phyloP scores from a whole-genome alignment of 2,113 vertebrate genomes.

The Isichthys henryi region DNA sequence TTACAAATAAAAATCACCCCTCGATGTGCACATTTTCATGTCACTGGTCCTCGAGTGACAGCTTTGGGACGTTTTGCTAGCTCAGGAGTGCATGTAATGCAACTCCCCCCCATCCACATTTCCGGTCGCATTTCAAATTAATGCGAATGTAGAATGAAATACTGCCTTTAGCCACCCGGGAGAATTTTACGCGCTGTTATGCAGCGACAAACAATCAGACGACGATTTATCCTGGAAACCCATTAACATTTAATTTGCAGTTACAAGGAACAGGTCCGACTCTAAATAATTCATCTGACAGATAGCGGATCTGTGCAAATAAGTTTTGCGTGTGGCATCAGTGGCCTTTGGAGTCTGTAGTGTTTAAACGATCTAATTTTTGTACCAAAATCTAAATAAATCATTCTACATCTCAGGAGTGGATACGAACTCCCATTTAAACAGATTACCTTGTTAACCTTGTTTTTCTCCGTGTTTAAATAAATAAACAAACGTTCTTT shows the following conservation, averaged over 20 bases:
- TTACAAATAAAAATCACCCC: neutral
- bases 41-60: neutral
- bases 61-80: neutral
- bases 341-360: neutral
- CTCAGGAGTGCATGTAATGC: neutral
- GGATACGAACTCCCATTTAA: neutral
- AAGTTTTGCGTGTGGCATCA: slow-evolving; percentile 23
- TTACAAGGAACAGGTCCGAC: slow-evolving; percentile 19
- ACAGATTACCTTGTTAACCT: neutral
- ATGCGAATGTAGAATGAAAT: neutral
- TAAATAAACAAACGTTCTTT: neutral
- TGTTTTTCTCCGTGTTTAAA: neutral
- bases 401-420: neutral
- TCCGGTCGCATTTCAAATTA: slow-evolving; percentile 1
- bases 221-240: slow-evolving; percentile 18
- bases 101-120: neutral
- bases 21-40: neutral
- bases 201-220: slow-evolving; percentile 3
- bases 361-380: neutral
- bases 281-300: slow-evolving; percentile 40
- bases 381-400: neutral
- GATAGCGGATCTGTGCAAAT: slow-evolving; percentile 50
- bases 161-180: neutral
- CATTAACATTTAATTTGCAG: slow-evolving; percentile 12
- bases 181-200: slow-evolving; percentile 21